These are phyloP conservation scores for Crambe crambe DNA, from an alignment of 37 sponge, comb jelly and placozoan genomes.

Conservation along the genomic window DNA sequence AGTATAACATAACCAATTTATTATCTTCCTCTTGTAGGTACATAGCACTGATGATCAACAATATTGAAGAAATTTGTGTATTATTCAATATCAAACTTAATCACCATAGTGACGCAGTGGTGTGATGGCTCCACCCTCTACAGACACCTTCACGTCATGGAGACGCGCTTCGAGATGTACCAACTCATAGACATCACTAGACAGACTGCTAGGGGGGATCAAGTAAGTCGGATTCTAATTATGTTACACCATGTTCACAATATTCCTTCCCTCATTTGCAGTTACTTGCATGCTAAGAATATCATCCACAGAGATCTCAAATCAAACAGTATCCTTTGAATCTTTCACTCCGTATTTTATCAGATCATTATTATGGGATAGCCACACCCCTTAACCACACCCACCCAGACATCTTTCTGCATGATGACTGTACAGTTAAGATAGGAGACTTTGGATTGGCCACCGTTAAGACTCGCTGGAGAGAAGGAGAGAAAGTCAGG, in stretches of 20 bases:
- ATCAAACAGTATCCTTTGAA: no score
- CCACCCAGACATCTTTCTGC: slow-evolving; percentile 90
- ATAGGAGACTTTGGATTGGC: slow-evolving; percentile 99
- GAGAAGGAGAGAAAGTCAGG: slow-evolving; percentile 79
- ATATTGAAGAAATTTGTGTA: no score
- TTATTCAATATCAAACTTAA: no score
- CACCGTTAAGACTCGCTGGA: slow-evolving; percentile 93
- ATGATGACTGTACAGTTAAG: slow-evolving; percentile 92
- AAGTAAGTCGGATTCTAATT: no score
- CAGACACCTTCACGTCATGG: slow-evolving; percentile 82
- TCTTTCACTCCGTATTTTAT: not conserved
- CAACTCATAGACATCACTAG: slow-evolving; percentile 84
- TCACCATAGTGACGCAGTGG: slow-evolving; percentile 99
- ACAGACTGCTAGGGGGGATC: slow-evolving; percentile 94
- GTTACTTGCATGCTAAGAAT: not conserved
- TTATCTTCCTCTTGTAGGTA: no score
- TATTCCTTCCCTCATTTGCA: not conserved
- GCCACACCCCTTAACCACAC: slow-evolving; percentile 17
- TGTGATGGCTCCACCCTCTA: slow-evolving; percentile 97
- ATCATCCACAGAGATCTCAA: not conserved
- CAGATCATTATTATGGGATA: not conserved
- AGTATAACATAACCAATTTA: no score
- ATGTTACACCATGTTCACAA: no score
- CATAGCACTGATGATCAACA: no score
- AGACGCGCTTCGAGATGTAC: slow-evolving; percentile 77